Percentiles rank a stretch among this genome's conserved stretches.
These are phyloP conservation scores for Tinamus guttatus DNA, from an alignment of 2,113 vertebrate species.

Conservation along the genomic window DNA sequence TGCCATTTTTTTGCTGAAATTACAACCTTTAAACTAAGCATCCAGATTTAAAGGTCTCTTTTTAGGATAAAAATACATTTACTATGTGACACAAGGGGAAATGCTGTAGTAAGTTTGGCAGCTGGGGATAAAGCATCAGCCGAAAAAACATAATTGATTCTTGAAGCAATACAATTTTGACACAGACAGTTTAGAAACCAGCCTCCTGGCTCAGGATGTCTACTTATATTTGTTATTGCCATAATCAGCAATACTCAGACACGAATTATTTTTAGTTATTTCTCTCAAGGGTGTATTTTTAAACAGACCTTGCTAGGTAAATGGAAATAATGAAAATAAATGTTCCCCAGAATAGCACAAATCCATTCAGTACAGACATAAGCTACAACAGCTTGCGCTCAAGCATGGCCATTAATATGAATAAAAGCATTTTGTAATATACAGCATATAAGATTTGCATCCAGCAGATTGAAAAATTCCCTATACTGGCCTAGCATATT, in stretches of 20 bases:
- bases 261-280: background rate
- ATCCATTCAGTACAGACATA: background rate
- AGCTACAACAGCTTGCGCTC: background rate
- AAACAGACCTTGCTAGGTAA: background rate
- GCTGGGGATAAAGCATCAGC: background rate
- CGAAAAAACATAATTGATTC: background rate
- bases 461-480: background rate
- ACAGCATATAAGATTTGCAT: background rate
- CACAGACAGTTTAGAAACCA: background rate
- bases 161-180: background rate
- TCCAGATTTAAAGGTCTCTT: background rate
- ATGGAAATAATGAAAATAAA: conserved; percentile 19
- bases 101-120: background rate
- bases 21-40: background rate
- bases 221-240: background rate
- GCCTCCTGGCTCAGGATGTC: conserved; percentile 11
- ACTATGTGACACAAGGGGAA: background rate
- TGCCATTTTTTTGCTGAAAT: background rate
- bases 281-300: conserved; percentile 35
- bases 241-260: background rate
- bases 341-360: background rate
- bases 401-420: background rate
- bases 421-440: background rate
- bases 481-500: background rate
- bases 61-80: background rate